Base-by-base conservation (phyloP, 37 sponge, comb jelly and placozoan genomes). In the Cladorhizidae sp. region DNA sequence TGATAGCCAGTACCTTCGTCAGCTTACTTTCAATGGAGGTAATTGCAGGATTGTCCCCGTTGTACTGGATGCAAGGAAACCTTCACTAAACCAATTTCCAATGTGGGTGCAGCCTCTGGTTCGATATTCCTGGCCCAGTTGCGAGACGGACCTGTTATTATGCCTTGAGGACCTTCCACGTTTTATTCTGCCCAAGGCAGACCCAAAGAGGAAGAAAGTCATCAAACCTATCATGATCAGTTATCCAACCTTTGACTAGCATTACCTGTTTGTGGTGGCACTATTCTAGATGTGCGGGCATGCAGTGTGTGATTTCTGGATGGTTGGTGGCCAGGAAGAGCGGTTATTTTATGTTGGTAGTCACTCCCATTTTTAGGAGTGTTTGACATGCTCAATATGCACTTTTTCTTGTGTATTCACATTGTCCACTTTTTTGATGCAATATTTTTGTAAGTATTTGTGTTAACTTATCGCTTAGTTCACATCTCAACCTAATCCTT, bases 141-240 rank as follows among this genome's bases (percentile, higher is more conserved):
- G 52, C 15, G 52, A 73, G 52, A 73, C n/a, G 2, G 33, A 73
- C 37, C 74, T 82, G 64, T n/a, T 82, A 31, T 49, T 32, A 7
- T 40, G 40, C 31, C 17, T 82, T 31, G 65, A 26, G 23, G 38
- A 36, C 1, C 2, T 37, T 21, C 74, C 83, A 1, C 39, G 73
- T 14, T 82, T 64, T 43, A 17, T 39, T 0, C 43, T 73, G 43
- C 74, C 73, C 1, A 40, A 71, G 32, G 18, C 31, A 17, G 35
- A 29, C 0, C 74, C 74, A n/a, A 32, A 21, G 23, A 29, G 73
- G 50, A 73, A 23, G 36, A 82, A 41, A 32, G 64, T 63, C 2
- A 1, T 82, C 0, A 73, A 82, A 50, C 74, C 83, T 23, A 72
- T 29, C 17, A 35, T 63, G 3, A 82, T 82, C 28, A 33, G 42